Base-by-base conservation (phyloP, 2,797 vertebrate species). In the Rhodeus uyekii region DNA sequence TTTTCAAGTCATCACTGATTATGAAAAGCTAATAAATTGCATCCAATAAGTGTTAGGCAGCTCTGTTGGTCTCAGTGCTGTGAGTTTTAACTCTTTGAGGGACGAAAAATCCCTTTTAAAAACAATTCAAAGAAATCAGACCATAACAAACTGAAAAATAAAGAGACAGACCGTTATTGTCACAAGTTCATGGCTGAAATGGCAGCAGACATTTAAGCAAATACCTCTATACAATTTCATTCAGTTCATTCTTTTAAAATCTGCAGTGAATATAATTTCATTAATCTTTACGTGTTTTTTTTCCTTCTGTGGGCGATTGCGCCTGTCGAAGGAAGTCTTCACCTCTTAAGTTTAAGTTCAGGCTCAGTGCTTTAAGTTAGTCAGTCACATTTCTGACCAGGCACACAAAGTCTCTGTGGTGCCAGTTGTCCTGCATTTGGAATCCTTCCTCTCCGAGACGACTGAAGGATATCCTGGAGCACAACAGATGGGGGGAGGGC, bases 51-150 rank as follows among this genome's bases (percentile, higher is more conserved):
- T 88, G 90, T 90, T 91, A 93, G 93, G 93, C 92, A 93, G 93
- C 92, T 93, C 91, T 85, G 90, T 94, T 94, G 92, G 91, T 94
- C 93, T 93, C 92, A 93, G 91, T 93, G 93, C 94, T 92, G 93
- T 92, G 91, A 94, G 92, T 61, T 92, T 92, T 88, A 80, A 58
- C 86, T 85, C 84, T 82, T 76, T 58, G 48, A 76, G 71, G 82
- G 81, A 69, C 6, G 29, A 71, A 80, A 71, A 80, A 42, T 79
- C 91, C 87, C 89, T 89, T 90, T 53, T 92, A 18, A 89, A 90
- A 88, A 92, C 87, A 91, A 84, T 86, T 89, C 77, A 84, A 91
- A 89, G 69, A 63, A 85, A 82, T 79, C 48, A 19, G 73, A 88
- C 65, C 87, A 89, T 88, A 85, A 71, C 86, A 91, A 90, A 87